A percentile compares a stretch with the other conserved stretches of the same genome.
Evolutionary conservation across 2,888 invertebrate species (phyloP).

Genomic region (Neocrepidodera transversa): DNA sequence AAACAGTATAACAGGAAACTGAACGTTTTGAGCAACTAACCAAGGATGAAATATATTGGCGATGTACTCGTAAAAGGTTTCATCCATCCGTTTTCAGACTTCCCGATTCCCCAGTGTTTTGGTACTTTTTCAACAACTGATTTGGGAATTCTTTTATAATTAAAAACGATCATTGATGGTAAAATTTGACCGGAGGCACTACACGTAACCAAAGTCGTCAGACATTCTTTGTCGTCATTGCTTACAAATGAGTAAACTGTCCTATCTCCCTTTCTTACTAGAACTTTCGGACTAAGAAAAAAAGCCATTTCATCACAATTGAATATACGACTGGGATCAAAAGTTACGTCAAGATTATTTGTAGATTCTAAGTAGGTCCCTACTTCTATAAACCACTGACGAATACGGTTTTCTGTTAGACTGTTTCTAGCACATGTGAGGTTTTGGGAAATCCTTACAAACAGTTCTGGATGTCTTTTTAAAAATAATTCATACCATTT

Average conservation of each 20-base stretch:
- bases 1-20: slow-evolving; percentile 48
- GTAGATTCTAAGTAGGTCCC: slow-evolving; percentile 44
- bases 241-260: slow-evolving; percentile 32
- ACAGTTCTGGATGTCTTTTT: too few species aligned
- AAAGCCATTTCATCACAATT: slow-evolving; percentile 56
- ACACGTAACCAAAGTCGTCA: slow-evolving; percentile 44
- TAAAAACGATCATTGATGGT: slow-evolving; percentile 44
- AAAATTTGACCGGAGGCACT: too few species aligned
- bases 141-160: slow-evolving; percentile 37
- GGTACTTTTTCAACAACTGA: slow-evolving; percentile 31
- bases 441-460: slow-evolving; percentile 11
- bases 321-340: slow-evolving; percentile 48
- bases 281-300: slow-evolving; percentile 45
- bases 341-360: too few species aligned
- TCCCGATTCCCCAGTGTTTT: too few species aligned
- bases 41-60: too few species aligned
- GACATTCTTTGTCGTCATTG: slow-evolving; percentile 49
- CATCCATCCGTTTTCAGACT: slow-evolving; percentile 59
- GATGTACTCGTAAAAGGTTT: too few species aligned
- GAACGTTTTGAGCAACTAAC: slow-evolving; percentile 49
- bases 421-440: slow-evolving; percentile 8
- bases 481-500: slow-evolving; percentile 3
- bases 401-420: too few species aligned
- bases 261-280: slow-evolving; percentile 50
- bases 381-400: slow-evolving; percentile 51